Evolutionary conservation across 2,888 invertebrate genomes (phyloP), one percentile per base, ranked within the genome.

Genomic region (Lasioglossum morio): DNA sequence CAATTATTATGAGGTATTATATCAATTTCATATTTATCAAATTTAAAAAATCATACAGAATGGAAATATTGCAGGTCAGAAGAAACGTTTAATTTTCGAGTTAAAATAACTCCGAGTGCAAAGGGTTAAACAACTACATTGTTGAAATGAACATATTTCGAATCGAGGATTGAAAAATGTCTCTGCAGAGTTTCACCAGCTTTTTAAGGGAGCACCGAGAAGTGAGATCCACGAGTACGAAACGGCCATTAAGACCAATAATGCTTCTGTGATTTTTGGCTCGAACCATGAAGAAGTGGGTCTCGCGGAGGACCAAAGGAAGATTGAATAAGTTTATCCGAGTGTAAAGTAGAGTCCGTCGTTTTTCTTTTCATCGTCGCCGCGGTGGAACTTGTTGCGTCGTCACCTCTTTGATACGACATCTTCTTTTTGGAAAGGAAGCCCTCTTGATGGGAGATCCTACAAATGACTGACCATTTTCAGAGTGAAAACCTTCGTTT

Each of bases 271-370:
- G 19, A 66, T 66, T 66, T 66, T 66, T 34, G 66, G 69, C 69
- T 69, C 1, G 12, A 82, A 70, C 46, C 60, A 77, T 37, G 30
- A 48, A n/a, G n/a, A 27, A 37, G 48, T 48, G 48, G 27, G 23
- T 27, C 69, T 34, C 34, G 2, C 14, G 37, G 69, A 60, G 70
- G 72, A 77, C 78, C 73, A 70, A 75, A 48, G 72, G 30, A 37
- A 30, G 81, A 87, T 88, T 85, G 83, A 83, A 88, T 81, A 85
- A 88, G 85, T 83, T 85, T 85, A 81, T 76, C 85, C 87, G 82
- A 79, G 77, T 81, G 85, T 83, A 85, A 85, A 81, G 87, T 73
- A 81, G 85, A 70, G 82, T 77, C 87, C 81, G 85, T 81, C 87
- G 87, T 79, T 83, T 83, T 79, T 79, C 85, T 87, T 85, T 88